Conservation (phyloP, 2,797 vertebrate species). For the Micropoecilia bifurca region DNA sequence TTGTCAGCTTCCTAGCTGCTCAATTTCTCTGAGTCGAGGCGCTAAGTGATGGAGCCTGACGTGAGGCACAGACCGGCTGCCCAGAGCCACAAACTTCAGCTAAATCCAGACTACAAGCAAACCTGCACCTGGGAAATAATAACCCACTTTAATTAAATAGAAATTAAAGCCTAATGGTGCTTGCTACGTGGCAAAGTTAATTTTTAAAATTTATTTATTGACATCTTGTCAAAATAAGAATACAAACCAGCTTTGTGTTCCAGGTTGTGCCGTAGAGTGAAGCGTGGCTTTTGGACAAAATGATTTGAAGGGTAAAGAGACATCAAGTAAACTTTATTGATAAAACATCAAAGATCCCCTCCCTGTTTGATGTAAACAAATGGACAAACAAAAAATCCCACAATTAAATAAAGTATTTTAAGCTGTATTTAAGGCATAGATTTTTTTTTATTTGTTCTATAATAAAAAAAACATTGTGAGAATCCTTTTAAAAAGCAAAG, state of each 20-base stretch:
- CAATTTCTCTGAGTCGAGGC: slow-evolving; percentile 57
- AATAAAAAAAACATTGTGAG: no score
- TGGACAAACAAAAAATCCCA: neutral
- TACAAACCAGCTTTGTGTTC: neutral
- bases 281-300: neutral
- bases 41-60: slow-evolving; percentile 44
- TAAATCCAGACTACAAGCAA: slow-evolving; percentile 1
- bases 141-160: neutral
- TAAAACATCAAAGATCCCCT: neutral
- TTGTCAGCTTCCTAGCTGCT: slow-evolving; percentile 65
- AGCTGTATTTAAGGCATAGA: neutral
- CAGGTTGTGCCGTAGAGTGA: neutral
- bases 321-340: neutral
- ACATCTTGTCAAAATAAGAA: neutral
- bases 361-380: neutral
- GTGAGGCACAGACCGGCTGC: slow-evolving; percentile 38
- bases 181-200: neutral
- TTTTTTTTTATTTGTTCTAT: neutral
- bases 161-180: neutral
- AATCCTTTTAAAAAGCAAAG: neutral
- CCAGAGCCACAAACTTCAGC: slow-evolving; percentile 8
- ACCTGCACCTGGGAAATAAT: neutral
- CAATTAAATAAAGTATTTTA: neutral
- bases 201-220: neutral
- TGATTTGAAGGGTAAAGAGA: neutral